Evolutionary conservation across 2,113 vertebrate genomes (phyloP), one percentile per base, ranked within the genome.

Genomic region (Gavia stellata): DNA sequence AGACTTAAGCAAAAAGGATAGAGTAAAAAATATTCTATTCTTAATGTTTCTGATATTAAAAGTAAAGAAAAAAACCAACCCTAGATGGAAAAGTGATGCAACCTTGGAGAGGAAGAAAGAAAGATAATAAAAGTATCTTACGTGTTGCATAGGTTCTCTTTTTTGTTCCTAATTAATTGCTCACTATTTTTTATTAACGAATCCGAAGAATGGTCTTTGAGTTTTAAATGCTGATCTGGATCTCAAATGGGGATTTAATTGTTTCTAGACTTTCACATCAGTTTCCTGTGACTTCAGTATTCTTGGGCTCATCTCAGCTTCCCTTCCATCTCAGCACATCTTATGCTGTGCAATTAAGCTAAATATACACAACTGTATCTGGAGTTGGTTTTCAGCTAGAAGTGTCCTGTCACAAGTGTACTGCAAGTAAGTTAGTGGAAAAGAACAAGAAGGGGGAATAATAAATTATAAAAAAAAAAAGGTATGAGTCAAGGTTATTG

Each of bases 311-410:
- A 9, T 52, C 23, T 66, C 47, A 34, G 13, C 15, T 79, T 68
- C 40, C 40, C n/a, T n/a, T n/a, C n/a, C n/a, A n/a, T n/a, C n/a
- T n/a, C n/a, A n/a, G n/a, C n/a, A n/a, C 16, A 19, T 12, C 33
- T 58, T 10, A 2, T 7, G 16, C 26, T 28, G 26, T 65, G 40
- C 47, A 62, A 10, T n/a, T 63, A 42, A 67, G 31, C 10, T 5
- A 21, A 12, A 42, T 12, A 17, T 3, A 5, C 4, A 21, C 1
- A 18, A 12, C n/a, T 53, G 7, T 13, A 15, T 8, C 14, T 19
- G 26, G 3, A 65, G n/a, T 9, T 61, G 19, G 2, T 75, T 92
- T 80, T 58, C 19, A 53, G 31, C 26, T 59, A 47, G 13, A 40
- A 63, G 10, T 18, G 15, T 45, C 34, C 45, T 33, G 17, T 70